Conservation (phyloP, 2,888 invertebrate species). For the Sthenelais limicola region DNA sequence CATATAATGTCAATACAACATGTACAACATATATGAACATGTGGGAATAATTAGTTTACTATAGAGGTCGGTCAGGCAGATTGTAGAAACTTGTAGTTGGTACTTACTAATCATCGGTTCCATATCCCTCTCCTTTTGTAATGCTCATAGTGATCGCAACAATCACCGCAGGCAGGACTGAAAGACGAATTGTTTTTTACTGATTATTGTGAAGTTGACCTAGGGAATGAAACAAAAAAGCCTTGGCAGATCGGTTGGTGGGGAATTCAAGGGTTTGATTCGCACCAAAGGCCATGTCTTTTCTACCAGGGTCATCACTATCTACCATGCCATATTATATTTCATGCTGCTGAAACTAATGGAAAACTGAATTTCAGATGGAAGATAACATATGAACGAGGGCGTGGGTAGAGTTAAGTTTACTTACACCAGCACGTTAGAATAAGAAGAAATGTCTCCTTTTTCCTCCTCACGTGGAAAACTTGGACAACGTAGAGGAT, state of each 20-base stretch:
- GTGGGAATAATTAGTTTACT: neutral
- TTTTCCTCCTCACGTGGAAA: constrained; percentile 55
- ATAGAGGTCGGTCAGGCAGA: neutral
- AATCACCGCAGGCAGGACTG: constrained; percentile 51
- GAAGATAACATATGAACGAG: no score
- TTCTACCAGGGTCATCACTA: no score
- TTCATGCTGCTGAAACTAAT: no score
- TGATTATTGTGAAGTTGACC: no score
- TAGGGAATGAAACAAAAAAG: no score
- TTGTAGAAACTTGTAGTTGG: neutral
- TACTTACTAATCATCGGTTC: constrained; percentile 49
- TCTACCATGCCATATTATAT: no score
- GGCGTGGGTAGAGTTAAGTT: neutral
- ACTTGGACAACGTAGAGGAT: constrained; percentile 64
- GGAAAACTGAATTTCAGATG: no score
- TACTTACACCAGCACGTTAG: constrained; percentile 61
- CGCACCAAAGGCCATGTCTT: no score
- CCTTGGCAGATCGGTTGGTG: no score
- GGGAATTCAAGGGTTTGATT: no score
- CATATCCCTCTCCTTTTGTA: constrained; percentile 51
- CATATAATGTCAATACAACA: neutral
- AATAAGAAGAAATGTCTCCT: constrained; percentile 51
- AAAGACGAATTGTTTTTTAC: no score
- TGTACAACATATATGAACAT: neutral
- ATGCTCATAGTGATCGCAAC: constrained; percentile 51